Conservation (phyloP, 1,140 invertebrate species). For the Neuroterus valhalla region DNA sequence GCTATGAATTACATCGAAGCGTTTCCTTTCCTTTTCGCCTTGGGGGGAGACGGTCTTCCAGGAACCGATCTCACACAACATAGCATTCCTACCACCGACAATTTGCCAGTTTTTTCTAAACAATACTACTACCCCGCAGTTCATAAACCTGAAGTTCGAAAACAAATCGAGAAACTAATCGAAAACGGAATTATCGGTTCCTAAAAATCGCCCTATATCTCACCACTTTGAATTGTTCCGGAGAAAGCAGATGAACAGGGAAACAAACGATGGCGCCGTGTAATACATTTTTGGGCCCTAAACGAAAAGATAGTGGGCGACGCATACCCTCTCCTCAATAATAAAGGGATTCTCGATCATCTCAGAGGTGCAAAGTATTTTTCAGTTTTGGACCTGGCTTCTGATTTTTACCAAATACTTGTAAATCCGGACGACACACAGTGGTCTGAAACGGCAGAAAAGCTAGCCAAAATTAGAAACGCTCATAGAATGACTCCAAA, state of each 20-base stretch:
- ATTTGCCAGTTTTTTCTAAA: too few species aligned
- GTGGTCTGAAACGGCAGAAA: too few species aligned
- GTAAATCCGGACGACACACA: too few species aligned
- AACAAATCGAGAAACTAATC: too few species aligned
- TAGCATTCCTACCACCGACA: background rate
- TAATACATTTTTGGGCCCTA: background rate
- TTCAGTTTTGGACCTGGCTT: background rate
- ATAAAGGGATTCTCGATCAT: background rate
- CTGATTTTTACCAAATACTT: background rate
- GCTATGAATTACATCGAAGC: too few species aligned
- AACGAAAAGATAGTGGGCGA: constrained; percentile 4
- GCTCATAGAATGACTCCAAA: too few species aligned
- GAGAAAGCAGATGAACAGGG: background rate
- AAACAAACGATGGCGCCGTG: background rate
- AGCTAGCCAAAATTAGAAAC: too few species aligned
- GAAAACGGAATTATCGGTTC: background rate
- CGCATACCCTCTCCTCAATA: background rate
- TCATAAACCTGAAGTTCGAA: too few species aligned
- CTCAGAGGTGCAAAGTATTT: background rate
- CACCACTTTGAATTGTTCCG: background rate
- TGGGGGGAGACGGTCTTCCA: constrained; percentile 40
- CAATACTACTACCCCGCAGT: too few species aligned
- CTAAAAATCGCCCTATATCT: background rate
- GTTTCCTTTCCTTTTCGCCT: background rate
- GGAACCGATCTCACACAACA: constrained; percentile 34